A percentile compares a stretch with the other conserved stretches of the same genome.
phyloP scores from a whole-genome alignment of 2,888 invertebrate genomes.

The Nephrotoma appendiculata region DNA sequence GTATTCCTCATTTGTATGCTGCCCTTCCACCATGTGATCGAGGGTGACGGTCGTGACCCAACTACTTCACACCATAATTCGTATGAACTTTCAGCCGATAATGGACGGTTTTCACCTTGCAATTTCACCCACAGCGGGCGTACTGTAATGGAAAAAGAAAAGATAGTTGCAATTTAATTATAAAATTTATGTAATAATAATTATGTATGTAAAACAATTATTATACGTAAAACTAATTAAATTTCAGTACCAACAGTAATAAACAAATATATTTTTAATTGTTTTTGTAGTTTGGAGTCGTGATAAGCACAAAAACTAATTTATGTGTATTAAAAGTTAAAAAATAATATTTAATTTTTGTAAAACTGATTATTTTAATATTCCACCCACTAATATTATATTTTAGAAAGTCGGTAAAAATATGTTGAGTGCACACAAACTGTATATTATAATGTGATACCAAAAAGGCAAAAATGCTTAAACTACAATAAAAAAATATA shows the following conservation, averaged over 20 bases:
- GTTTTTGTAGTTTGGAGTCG: not conserved
- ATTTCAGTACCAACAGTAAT: not conserved
- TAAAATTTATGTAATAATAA: slow-evolving; percentile 10
- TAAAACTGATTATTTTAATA: not conserved
- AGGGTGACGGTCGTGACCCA: slow-evolving; percentile 62
- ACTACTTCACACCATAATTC: slow-evolving; percentile 57
- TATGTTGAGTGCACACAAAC: not conserved
- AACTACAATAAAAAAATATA: not conserved
- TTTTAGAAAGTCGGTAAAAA: not conserved
- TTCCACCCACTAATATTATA: not conserved
- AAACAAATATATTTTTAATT: not conserved
- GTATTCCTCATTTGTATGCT: slow-evolving; percentile 50
- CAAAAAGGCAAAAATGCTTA: not conserved
- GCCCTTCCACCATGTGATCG: slow-evolving; percentile 65
- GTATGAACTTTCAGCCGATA: slow-evolving; percentile 56
- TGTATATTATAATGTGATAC: not conserved
- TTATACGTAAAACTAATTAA: not conserved
- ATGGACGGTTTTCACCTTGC: slow-evolving; percentile 50
- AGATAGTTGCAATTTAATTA: slow-evolving; percentile 9
- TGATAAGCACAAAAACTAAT: not conserved
- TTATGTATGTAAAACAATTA: not conserved
- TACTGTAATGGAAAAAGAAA: slow-evolving; percentile 39
- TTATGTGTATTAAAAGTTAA: not conserved
- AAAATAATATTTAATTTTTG: not conserved
- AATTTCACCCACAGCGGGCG: slow-evolving; percentile 55